Percentiles rank a stretch among this genome's conserved stretches.
Evolutionary conservation across 2,888 invertebrate genomes (phyloP).

Genomic region (Nomada lathburiana): DNA sequence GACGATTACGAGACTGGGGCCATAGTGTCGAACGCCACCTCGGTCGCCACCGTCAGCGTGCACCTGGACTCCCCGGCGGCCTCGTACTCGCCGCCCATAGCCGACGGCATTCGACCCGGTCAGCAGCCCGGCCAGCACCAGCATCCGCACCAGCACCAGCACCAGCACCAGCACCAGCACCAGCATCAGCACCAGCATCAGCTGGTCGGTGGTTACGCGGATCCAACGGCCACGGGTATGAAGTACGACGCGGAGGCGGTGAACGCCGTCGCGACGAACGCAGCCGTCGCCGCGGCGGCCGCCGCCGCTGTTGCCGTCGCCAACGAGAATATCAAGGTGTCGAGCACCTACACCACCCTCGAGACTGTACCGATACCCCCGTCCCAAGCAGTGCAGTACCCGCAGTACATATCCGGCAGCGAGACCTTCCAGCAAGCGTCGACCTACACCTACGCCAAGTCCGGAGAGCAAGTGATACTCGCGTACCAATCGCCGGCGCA

Average conservation of each 20-base stretch:
- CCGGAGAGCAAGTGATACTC: slow-evolving; percentile 76
- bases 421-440: slow-evolving; percentile 78
- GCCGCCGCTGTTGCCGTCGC: slow-evolving; percentile 67
- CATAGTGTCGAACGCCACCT: slow-evolving; percentile 80
- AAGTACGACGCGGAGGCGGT: slow-evolving; percentile 83
- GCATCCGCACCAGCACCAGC: slow-evolving; percentile 82
- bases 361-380: slow-evolving; percentile 87
- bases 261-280: slow-evolving; percentile 46
- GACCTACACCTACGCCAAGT: slow-evolving; percentile 79
- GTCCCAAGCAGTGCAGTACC: slow-evolving; percentile 80
- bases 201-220: slow-evolving; percentile 50
- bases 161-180: slow-evolving; percentile 83
- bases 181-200: slow-evolving; percentile 84
- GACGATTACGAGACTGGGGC: slow-evolving; percentile 78
- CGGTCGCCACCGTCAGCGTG: slow-evolving; percentile 68
- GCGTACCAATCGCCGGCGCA: slow-evolving; percentile 77
- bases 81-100: slow-evolving; percentile 84
- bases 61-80: slow-evolving; percentile 83
- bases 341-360: slow-evolving; percentile 87
- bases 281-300: slow-evolving; percentile 68
- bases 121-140: slow-evolving; percentile 72
- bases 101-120: slow-evolving; percentile 45
- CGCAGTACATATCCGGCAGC: slow-evolving; percentile 77
- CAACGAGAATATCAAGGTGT: slow-evolving; percentile 79
- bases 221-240: slow-evolving; percentile 58